Evolutionary conservation across 64 coral and sea anemone genomes (phyloP).

Genomic region (Actinia tenebrosa): DNA sequence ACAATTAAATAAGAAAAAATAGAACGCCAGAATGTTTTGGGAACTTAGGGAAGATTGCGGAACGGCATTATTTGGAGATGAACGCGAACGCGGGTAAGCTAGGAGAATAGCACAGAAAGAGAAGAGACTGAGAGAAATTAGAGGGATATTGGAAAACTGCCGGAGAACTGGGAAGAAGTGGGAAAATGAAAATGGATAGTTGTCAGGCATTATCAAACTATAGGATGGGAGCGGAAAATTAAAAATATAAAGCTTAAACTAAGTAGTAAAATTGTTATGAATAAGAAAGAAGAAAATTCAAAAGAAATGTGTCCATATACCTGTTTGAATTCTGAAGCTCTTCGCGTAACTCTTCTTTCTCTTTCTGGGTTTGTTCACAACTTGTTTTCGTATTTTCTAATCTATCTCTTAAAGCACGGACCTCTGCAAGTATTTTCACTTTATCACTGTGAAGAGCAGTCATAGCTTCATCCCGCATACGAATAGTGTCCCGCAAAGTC

Average conservation of each 20-base stretch:
- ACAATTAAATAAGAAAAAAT: too few species aligned
- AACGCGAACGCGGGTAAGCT: too few species aligned
- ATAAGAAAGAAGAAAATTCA: not conserved
- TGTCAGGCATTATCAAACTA: too few species aligned
- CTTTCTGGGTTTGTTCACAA: conserved; percentile 19
- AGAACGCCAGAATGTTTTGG: too few species aligned
- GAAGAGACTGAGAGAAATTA: too few species aligned
- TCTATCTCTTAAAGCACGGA: conserved; percentile 36
- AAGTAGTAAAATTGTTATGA: not conserved
- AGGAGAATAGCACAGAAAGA: too few species aligned
- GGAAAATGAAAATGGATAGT: not conserved
- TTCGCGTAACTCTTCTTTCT: conserved; percentile 45
- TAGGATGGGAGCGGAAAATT: too few species aligned
- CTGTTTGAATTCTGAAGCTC: conserved; percentile 53
- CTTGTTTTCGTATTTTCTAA: conserved; percentile 30
- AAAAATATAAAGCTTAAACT: not conserved
- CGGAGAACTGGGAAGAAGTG: not conserved
- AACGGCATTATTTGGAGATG: too few species aligned
- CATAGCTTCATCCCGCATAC: conserved; percentile 37
- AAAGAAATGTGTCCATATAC: not conserved
- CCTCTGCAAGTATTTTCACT: conserved; percentile 24
- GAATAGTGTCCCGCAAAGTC: conserved; percentile 49
- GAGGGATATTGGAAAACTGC: not conserved
- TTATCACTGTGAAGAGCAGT: conserved; percentile 42
- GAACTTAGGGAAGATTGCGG: too few species aligned